Percentiles rank a stretch among this genome's conserved stretches.
Evolutionary conservation across 2,888 invertebrate species (phyloP).

Genomic region (Parapristionchus giblindavisi): DNA sequence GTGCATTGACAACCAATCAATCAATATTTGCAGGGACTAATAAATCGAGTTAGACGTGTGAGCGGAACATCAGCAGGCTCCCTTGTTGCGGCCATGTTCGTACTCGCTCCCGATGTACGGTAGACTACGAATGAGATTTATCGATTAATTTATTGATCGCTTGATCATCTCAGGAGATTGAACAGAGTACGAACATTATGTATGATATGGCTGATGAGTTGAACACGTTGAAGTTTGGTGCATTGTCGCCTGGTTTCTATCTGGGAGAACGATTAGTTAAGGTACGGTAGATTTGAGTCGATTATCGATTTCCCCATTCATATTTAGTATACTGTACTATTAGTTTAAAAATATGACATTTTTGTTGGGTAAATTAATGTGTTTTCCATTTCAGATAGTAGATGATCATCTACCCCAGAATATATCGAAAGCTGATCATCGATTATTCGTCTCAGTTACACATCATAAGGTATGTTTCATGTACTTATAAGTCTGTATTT

Average conservation of each 20-base stretch:
- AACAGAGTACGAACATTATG: slow-evolving; percentile 53
- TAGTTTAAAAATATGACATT: not conserved
- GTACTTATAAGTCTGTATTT: no score
- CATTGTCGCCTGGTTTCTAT: slow-evolving; percentile 66
- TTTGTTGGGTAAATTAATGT: not conserved
- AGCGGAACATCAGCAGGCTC: slow-evolving; percentile 65
- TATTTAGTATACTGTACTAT: no score
- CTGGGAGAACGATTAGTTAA: slow-evolving; percentile 56
- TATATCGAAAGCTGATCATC: slow-evolving; percentile 49
- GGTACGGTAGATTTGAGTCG: slow-evolving; percentile 37
- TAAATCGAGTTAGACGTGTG: slow-evolving; percentile 49
- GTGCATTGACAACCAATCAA: no score
- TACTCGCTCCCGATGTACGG: slow-evolving; percentile 54
- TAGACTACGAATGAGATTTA: no score
- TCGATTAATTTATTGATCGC: not conserved
- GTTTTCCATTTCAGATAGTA: slow-evolving; percentile 44
- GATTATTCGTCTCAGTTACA: slow-evolving; percentile 59
- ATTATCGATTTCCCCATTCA: no score
- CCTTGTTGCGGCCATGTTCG: slow-evolving; percentile 59
- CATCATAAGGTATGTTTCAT: slow-evolving; percentile 43
- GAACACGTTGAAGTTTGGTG: slow-evolving; percentile 61
- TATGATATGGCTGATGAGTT: slow-evolving; percentile 66
- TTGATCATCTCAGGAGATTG: slow-evolving; percentile 37
- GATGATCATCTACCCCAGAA: slow-evolving; percentile 56
- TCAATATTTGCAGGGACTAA: slow-evolving; percentile 45